Conservation (phyloP, 2,888 invertebrate genomes). For the Stegana nigrithorax region DNA sequence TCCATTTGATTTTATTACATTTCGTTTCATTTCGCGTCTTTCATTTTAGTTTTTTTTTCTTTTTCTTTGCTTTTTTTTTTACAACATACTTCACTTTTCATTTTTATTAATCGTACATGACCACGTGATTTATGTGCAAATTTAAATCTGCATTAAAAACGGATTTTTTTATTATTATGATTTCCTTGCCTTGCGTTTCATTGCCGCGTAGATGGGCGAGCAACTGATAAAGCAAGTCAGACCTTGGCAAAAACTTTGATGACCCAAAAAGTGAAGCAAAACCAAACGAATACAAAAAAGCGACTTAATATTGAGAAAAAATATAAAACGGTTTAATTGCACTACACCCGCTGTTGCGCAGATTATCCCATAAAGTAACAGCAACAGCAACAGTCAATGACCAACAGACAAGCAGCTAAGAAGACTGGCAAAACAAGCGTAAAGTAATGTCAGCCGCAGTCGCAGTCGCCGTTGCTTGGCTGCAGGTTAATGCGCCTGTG, state of each 20-base stretch:
- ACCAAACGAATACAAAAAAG: background rate
- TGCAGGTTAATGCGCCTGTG: too few relatives aligned
- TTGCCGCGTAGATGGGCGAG: constrained; percentile 55
- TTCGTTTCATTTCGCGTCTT: too few relatives aligned
- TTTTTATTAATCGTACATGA: constrained; percentile 57
- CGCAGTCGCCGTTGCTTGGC: background rate
- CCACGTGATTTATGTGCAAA: constrained; percentile 55
- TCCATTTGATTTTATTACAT: too few relatives aligned
- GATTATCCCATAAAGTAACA: too few relatives aligned
- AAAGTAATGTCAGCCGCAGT: constrained; percentile 9
- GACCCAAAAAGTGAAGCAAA: background rate
- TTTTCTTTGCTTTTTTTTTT: background rate
- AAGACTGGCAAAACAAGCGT: too few relatives aligned
- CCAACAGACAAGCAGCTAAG: too few relatives aligned
- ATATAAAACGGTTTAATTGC: constrained; percentile 32
- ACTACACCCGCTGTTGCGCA: constrained; percentile 18
- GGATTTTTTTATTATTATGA: constrained; percentile 57
- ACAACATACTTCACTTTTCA: too few relatives aligned
- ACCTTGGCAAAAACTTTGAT: background rate
- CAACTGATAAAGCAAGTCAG: background rate
- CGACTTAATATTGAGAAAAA: background rate
- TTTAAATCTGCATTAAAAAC: constrained; percentile 52
- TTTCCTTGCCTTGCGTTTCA: constrained; percentile 32
- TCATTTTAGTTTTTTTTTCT: background rate
- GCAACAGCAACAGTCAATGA: too few relatives aligned